Percentiles rank a stretch among this genome's conserved stretches.
These are phyloP conservation scores for Myioborus melanocephalus DNA, from an alignment of 2,797 vertebrate genomes.

Conservation along the genomic window DNA sequence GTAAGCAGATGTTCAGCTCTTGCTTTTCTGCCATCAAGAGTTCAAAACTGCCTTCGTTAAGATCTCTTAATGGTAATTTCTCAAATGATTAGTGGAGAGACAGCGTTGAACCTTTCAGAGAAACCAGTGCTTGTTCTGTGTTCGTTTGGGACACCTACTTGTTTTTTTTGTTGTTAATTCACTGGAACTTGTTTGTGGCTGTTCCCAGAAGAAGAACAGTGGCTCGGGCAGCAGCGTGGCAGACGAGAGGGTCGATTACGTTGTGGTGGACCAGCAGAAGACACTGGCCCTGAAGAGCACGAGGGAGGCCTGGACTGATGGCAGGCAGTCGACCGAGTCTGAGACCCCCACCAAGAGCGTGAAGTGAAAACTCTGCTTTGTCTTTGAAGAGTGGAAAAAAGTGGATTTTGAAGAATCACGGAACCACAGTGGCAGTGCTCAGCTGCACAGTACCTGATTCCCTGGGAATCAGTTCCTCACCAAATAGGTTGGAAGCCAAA, in stretches of 20 bases:
- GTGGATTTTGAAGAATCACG: not conserved
- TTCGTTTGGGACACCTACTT: not conserved
- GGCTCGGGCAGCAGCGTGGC: slow-evolving; percentile 87
- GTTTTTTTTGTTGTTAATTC: not conserved
- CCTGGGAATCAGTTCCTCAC: not conserved
- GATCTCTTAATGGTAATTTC: not conserved
- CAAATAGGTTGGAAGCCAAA: not conserved
- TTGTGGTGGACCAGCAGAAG: slow-evolving; percentile 96
- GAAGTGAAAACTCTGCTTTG: slow-evolving; percentile 80
- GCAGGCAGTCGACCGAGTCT: slow-evolving; percentile 92
- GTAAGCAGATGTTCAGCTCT: slow-evolving; percentile 67
- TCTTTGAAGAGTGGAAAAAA: not conserved
- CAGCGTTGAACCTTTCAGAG: not conserved
- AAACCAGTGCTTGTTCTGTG: not conserved
- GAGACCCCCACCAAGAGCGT: slow-evolving; percentile 88
- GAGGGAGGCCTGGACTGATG: slow-evolving; percentile 95
- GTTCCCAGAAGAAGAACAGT: slow-evolving; percentile 90
- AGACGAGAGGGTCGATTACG: slow-evolving; percentile 96
- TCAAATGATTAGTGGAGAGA: not conserved
- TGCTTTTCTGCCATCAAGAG: not conserved
- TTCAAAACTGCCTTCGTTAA: not conserved
- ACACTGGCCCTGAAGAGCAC: slow-evolving; percentile 96
- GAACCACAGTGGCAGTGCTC: not conserved
- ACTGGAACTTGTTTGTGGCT: not conserved
- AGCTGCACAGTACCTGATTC: not conserved